Base-by-base conservation (phyloP, 2,888 invertebrate species). In the Rhimphoctona megacephalus region DNA sequence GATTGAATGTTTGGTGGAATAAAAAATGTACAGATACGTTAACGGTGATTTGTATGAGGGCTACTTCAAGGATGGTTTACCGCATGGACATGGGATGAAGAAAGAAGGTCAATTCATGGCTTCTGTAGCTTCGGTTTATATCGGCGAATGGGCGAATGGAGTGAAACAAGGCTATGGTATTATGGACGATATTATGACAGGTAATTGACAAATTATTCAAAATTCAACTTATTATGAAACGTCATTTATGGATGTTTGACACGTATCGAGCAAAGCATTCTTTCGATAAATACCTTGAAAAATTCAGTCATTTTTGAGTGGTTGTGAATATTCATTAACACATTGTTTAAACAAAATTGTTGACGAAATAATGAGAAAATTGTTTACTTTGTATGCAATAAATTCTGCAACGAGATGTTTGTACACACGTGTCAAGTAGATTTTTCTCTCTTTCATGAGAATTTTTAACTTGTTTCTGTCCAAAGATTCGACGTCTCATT, bases 31-130 rank as follows among this genome's bases (percentile, higher is more conserved):
- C 79, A 95, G 96, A 92, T 97, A 97, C 92, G 94, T 95, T 19
- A 97, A 96, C 82, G 98, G 97, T 5, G 98, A 98, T 92, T 95
- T 97, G 22, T 98, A 98, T 92, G 97, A 98, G 91, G 98, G 98
- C 0, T 97, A 97, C 92, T 98, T 98, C 93, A 97, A 97, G 92
- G 97, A 98, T 90, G 98, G 98, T 0, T 95, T 96, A 76, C 96
- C 97, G 1, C 97, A 98, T 91, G 98, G 98, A 0, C 98, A 98
- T 92, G 98, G 98, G 0, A 96, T 97, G 81, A 96, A 97, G 87
- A 97, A 96, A 85, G 97, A 97, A 91, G 98, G 98, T 33, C 97
- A 97, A 88, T 97, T 97, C 91, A 97, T 97, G 81, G 95, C 97
- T 0, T 96, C 96, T 1, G 95, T 96, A 1, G 97, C 97, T 0